These are phyloP conservation scores for Globodera ellingtonae DNA, from an alignment of 1,140 invertebrate species.

Conservation along the genomic window DNA sequence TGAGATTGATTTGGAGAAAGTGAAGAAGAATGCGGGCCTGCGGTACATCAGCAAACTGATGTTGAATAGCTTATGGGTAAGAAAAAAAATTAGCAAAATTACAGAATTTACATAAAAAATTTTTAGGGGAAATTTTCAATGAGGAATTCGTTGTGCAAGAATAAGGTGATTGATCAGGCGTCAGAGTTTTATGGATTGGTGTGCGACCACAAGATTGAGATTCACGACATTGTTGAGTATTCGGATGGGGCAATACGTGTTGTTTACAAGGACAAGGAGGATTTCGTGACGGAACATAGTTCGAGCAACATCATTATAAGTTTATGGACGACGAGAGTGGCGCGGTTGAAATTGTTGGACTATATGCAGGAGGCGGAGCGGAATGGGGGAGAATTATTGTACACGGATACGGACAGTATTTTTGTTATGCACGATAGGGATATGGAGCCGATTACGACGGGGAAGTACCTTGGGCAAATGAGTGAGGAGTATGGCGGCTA, in stretches of 20 bases:
- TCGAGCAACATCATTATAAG: not conserved
- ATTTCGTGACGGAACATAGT: too few relatives aligned
- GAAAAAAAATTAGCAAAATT: not conserved
- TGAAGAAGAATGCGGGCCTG: not conserved
- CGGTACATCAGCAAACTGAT: not conserved
- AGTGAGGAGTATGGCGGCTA: too few relatives aligned
- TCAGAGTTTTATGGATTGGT: not conserved
- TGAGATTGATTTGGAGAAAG: too few relatives aligned
- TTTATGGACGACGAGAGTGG: not conserved
- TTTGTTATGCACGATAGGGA: too few relatives aligned
- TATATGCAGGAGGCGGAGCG: not conserved
- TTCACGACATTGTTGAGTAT: not conserved
- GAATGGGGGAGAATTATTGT: too few relatives aligned
- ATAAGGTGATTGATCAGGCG: not conserved
- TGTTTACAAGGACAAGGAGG: too few relatives aligned
- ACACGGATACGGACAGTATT: too few relatives aligned
- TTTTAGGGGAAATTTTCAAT: constrained; percentile 3
- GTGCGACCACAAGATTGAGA: not conserved
- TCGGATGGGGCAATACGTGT: not conserved
- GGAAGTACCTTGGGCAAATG: too few relatives aligned
- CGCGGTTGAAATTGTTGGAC: not conserved
- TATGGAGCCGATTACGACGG: too few relatives aligned
- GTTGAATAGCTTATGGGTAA: not conserved
- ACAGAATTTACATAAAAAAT: not conserved
- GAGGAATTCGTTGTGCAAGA: constrained; percentile 7